phyloP scores from a whole-genome alignment of 2,113 vertebrate species.

The Calypte anna region DNA sequence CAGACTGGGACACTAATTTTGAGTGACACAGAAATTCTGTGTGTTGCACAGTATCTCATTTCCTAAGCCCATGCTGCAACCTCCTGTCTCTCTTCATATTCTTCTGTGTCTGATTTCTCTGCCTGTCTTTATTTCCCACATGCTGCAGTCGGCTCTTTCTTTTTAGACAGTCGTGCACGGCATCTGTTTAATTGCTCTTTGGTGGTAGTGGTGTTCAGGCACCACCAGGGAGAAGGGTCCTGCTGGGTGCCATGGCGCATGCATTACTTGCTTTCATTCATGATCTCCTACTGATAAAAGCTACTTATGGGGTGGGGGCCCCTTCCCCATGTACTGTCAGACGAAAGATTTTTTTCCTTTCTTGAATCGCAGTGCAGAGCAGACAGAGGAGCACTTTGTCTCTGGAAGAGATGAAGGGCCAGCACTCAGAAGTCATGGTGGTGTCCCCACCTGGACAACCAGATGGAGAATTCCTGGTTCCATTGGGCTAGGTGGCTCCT shows the following conservation, averaged over 20 bases:
- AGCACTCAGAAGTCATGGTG: neutral
- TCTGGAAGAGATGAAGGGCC: neutral
- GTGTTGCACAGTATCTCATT: neutral
- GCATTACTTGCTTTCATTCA: neutral
- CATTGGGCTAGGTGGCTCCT: neutral
- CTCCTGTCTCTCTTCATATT: neutral
- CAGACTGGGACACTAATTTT: neutral
- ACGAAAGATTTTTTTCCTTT: neutral
- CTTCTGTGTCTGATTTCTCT: neutral
- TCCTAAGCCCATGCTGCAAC: neutral
- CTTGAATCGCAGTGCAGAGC: neutral
- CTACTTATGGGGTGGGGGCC: neutral
- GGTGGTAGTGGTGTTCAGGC: neutral
- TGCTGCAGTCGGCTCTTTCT: neutral
- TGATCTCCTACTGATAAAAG: neutral
- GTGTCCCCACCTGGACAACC: neutral
- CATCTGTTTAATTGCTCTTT: neutral
- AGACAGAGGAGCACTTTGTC: neutral
- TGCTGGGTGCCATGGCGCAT: fast-evolving
- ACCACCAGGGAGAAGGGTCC: neutral
- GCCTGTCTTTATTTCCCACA: neutral
- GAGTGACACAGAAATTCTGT: neutral
- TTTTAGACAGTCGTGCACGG: neutral
- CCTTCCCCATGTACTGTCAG: neutral
- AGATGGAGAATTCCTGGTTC: no score